phyloP scores from a whole-genome alignment of 2,797 vertebrate genomes.

The Sciurus carolinensis region DNA sequence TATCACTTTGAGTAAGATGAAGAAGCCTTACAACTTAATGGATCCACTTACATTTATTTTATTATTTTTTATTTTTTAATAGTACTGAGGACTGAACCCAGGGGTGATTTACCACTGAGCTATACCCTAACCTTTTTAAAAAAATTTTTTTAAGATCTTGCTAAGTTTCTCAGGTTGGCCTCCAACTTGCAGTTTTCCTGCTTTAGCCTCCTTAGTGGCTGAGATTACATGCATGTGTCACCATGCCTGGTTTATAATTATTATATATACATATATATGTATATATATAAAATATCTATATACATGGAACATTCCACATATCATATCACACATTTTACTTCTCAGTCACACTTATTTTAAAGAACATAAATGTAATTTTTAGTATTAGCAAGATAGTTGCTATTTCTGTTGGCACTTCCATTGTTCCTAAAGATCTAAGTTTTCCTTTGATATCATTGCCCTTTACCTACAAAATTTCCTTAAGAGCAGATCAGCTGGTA shows the following conservation, averaged over 20 bases:
- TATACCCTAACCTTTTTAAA: too few species aligned
- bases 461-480: slow-evolving; percentile 40
- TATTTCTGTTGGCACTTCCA: slow-evolving; percentile 49
- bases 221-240: too few species aligned
- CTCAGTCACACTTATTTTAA: slow-evolving; percentile 24
- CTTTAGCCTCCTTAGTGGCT: too few species aligned
- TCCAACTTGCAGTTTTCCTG: too few species aligned
- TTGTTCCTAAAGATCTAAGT: neutral
- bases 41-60: neutral
- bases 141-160: too few species aligned
- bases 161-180: too few species aligned
- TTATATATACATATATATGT: neutral
- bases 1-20: slow-evolving; percentile 26
- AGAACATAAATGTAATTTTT: slow-evolving; percentile 5
- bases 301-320: slow-evolving; percentile 41
- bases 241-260: neutral
- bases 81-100: too few species aligned
- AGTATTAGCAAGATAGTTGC: slow-evolving; percentile 34
- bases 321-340: slow-evolving; percentile 41
- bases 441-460: slow-evolving; percentile 1
- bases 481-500: neutral
- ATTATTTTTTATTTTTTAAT: too few species aligned
- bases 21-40: neutral
- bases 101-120: too few species aligned
- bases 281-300: neutral